Percentiles rank a stretch among this genome's conserved stretches.
phyloP scores from a whole-genome alignment of 2,888 invertebrate species.

The Cheilosia variabilis region DNA sequence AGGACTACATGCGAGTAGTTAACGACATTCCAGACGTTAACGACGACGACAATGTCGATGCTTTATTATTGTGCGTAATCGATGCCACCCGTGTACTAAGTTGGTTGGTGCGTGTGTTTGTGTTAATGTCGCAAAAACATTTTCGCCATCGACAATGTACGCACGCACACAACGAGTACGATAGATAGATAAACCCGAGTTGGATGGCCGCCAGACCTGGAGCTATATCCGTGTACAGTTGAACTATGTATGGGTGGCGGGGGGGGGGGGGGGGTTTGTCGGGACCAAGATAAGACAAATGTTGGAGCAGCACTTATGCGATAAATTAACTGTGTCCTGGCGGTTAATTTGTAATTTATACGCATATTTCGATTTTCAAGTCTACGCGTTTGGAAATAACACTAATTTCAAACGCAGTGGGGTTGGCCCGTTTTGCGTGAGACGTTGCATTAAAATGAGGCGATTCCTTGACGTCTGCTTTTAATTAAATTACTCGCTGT shows the following conservation, averaged over 20 bases:
- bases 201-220: not conserved
- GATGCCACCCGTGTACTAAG: conserved; percentile 29
- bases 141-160: conserved; percentile 61
- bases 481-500: conserved; percentile 63
- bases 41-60: conserved; percentile 41
- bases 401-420: conserved; percentile 10
- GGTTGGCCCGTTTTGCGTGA: not conserved
- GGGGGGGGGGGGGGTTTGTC: not conserved
- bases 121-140: conserved; percentile 63
- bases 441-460: not conserved
- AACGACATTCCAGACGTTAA: conserved; percentile 32
- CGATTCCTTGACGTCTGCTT: conserved; percentile 34
- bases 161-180: not conserved
- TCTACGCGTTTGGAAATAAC: conserved; percentile 58
- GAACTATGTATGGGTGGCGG: not conserved
- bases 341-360: conserved; percentile 74
- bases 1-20: conserved; percentile 12
- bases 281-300: conserved; percentile 65
- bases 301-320: conserved; percentile 56
- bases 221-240: not conserved
- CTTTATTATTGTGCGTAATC: conserved; percentile 70
- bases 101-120: not conserved
- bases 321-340: conserved; percentile 71
- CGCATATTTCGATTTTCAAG: conserved; percentile 69
- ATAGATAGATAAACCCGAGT: not conserved